These are phyloP conservation scores for Thryonomys swinderianus DNA, from an alignment of 2,113 vertebrate genomes.

Conservation along the genomic window DNA sequence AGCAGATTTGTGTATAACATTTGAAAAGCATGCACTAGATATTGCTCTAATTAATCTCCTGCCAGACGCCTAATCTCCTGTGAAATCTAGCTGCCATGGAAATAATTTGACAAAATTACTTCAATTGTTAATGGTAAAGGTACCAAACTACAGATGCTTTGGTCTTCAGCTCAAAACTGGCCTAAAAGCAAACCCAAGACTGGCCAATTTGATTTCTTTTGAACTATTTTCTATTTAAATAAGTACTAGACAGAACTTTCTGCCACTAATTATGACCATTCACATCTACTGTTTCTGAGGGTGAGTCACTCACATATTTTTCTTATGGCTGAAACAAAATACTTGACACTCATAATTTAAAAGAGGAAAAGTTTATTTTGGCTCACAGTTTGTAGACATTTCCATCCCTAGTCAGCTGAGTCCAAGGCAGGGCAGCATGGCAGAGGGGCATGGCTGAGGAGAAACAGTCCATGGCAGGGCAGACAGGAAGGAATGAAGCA, in stretches of 20 bases:
- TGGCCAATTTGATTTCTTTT: conserved; percentile 30
- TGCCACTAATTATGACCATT: background rate
- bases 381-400: background rate
- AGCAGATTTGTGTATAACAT: conserved; percentile 50
- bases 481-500: background rate
- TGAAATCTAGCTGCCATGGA: conserved; percentile 72
- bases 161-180: conserved; percentile 34
- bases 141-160: conserved; percentile 41
- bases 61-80: conserved; percentile 73
- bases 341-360: background rate
- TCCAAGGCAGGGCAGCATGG: background rate
- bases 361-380: background rate
- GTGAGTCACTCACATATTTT: background rate
- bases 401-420: background rate
- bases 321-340: background rate
- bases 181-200: conserved; percentile 54
- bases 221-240: conserved; percentile 22
- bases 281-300: background rate
- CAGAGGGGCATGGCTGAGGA: background rate
- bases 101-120: conserved; percentile 74
- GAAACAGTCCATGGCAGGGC: background rate
- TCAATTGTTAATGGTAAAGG: conserved; percentile 54
- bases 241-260: background rate
- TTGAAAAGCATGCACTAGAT: conserved; percentile 64
- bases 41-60: conserved; percentile 71